Evolutionary conservation across 2,888 invertebrate genomes (phyloP).

Genomic region (Eurois occulta): DNA sequence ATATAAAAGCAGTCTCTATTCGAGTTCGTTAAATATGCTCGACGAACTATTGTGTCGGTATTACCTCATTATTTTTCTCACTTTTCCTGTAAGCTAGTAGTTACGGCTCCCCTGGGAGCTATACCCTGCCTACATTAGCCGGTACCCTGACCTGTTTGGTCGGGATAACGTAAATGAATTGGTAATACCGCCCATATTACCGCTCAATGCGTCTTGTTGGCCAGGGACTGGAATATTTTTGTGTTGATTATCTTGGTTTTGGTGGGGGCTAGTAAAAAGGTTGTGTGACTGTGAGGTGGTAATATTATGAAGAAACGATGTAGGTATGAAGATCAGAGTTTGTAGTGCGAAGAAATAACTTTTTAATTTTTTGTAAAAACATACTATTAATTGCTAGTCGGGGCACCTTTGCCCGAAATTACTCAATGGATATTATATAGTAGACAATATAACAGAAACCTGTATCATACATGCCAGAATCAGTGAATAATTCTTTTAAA

Average conservation of each 20-base stretch:
- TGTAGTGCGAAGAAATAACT: too few relatives aligned
- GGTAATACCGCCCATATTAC: slow-evolving; percentile 58
- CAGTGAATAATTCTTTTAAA: slow-evolving; percentile 18
- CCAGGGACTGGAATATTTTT: slow-evolving; percentile 18
- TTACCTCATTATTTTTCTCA: slow-evolving; percentile 63
- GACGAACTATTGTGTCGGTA: slow-evolving; percentile 53
- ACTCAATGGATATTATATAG: too few relatives aligned
- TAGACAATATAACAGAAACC: background rate
- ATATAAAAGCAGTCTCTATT: background rate
- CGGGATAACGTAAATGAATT: slow-evolving; percentile 64
- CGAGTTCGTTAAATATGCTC: slow-evolving; percentile 30
- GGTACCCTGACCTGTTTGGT: slow-evolving; percentile 46
- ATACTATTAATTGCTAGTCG: background rate
- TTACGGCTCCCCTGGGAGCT: slow-evolving; percentile 55
- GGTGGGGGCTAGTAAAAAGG: background rate
- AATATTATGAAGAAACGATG: background rate
- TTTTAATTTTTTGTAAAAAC: background rate
- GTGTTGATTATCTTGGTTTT: slow-evolving; percentile 1
- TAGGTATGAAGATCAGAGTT: too few relatives aligned
- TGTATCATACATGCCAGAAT: background rate
- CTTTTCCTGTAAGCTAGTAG: slow-evolving; percentile 56
- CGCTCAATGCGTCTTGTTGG: slow-evolving; percentile 41
- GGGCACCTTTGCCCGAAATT: background rate
- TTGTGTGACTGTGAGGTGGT: background rate
- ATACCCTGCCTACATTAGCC: slow-evolving; percentile 62